Evolutionary conservation across 2,888 invertebrate genomes (phyloP).

Genomic region (Philopedon plagiatum): DNA sequence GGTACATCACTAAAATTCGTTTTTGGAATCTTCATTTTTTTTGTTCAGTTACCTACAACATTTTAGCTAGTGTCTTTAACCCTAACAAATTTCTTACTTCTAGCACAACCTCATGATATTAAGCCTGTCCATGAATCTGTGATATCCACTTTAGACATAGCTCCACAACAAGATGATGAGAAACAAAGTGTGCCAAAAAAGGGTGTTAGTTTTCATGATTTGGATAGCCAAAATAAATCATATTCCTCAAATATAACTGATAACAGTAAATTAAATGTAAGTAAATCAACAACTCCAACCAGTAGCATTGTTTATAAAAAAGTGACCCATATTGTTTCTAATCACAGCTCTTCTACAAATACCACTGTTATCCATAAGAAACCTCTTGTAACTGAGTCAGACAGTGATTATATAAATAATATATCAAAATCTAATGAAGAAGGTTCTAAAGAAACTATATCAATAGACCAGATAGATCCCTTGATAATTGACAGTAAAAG

Average conservation of each 20-base stretch:
- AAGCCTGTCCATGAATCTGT: slow-evolving; percentile 13
- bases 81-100: too few species aligned
- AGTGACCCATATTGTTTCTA: neutral
- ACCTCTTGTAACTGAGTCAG: slow-evolving; percentile 68
- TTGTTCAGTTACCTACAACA: too few species aligned
- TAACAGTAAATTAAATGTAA: slow-evolving; percentile 2
- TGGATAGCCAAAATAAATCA: neutral
- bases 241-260: neutral
- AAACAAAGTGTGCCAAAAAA: slow-evolving; percentile 60
- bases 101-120: slow-evolving; percentile 8
- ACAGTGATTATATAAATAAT: slow-evolving; percentile 52
- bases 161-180: slow-evolving; percentile 54
- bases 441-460: slow-evolving; percentile 19
- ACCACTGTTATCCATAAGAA: slow-evolving; percentile 68
- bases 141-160: slow-evolving; percentile 8
- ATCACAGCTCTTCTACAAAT: slow-evolving; percentile 58
- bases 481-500: slow-evolving; percentile 49
- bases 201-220: slow-evolving; percentile 54
- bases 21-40: too few species aligned
- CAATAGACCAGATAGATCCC: slow-evolving; percentile 42
- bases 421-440: slow-evolving; percentile 22
- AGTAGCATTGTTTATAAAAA: neutral
- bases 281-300: neutral
- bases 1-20: too few species aligned
- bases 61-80: too few species aligned